A percentile compares a stretch with the other conserved stretches of the same genome.
These are phyloP conservation scores for Corydoras maculifer DNA, from an alignment of 2,113 vertebrate genomes.

Conservation along the genomic window DNA sequence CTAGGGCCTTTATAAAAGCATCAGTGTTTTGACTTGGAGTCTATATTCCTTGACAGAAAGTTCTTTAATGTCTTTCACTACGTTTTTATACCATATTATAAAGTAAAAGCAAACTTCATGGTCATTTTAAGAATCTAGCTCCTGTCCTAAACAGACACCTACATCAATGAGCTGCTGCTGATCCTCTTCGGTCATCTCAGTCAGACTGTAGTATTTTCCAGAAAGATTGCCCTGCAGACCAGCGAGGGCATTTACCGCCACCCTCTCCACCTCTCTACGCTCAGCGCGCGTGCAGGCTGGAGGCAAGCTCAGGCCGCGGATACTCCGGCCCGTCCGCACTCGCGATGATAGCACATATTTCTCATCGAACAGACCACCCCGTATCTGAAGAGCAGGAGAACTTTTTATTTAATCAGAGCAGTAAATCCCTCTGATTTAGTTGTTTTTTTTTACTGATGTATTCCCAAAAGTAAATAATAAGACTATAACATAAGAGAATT, in stretches of 20 bases:
- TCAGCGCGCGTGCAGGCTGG: constrained; percentile 67
- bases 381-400: constrained; percentile 60
- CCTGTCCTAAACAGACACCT: constrained; percentile 21
- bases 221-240: constrained; percentile 59
- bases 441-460: too few relatives aligned
- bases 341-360: constrained; percentile 92
- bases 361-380: constrained; percentile 82
- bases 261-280: constrained; percentile 67
- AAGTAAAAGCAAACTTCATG: neutral
- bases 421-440: too few relatives aligned
- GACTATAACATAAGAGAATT: too few relatives aligned
- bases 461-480: too few relatives aligned
- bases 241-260: constrained; percentile 62
- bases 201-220: constrained; percentile 65
- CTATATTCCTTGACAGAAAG: too few relatives aligned
- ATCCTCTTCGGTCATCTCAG: constrained; percentile 63
- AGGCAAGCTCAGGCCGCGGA: constrained; percentile 65
- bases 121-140: neutral
- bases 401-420: too few relatives aligned
- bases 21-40: too few relatives aligned
- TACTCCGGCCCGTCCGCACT: constrained; percentile 75
- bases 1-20: too few relatives aligned
- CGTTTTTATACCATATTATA: too few relatives aligned
- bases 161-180: constrained; percentile 72
- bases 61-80: too few relatives aligned